These are phyloP conservation scores for Turnix velox DNA, from an alignment of 2,113 vertebrate genomes.

Conservation along the genomic window DNA sequence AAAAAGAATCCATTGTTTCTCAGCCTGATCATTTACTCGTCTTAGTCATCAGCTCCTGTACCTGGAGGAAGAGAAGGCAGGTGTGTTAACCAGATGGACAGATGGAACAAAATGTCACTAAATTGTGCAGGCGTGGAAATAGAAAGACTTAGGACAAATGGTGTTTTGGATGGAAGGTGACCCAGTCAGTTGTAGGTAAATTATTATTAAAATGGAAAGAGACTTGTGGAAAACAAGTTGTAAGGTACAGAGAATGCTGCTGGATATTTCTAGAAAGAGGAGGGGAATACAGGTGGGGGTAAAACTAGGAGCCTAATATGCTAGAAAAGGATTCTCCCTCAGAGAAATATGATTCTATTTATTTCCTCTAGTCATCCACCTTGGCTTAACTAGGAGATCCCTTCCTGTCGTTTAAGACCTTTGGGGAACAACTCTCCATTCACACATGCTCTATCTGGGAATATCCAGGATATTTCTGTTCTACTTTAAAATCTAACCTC, in stretches of 20 bases:
- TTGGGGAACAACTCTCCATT: background rate
- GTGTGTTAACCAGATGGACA: conserved; percentile 55
- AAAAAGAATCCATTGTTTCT: background rate
- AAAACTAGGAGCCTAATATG: background rate
- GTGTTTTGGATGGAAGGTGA: conserved; percentile 12
- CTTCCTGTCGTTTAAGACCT: background rate
- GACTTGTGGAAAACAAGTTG: background rate
- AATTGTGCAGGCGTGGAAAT: background rate
- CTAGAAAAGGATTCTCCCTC: rapidly evolving
- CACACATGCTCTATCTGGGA: background rate
- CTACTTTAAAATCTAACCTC: background rate
- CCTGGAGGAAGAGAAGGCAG: conserved; percentile 26
- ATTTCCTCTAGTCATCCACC: background rate
- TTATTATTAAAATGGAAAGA: background rate
- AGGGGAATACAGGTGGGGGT: background rate
- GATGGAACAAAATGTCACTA: conserved; percentile 40
- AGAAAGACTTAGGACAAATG: background rate
- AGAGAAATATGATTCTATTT: background rate
- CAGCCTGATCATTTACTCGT: background rate
- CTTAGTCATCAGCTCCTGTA: conserved; percentile 28
- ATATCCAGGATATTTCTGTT: background rate
- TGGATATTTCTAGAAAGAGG: background rate
- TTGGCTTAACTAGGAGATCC: background rate
- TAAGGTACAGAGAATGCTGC: background rate
- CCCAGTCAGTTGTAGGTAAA: background rate